Base-by-base conservation (phyloP, 2,797 vertebrate genomes). In the Bryconaethiops microstoma region DNA sequence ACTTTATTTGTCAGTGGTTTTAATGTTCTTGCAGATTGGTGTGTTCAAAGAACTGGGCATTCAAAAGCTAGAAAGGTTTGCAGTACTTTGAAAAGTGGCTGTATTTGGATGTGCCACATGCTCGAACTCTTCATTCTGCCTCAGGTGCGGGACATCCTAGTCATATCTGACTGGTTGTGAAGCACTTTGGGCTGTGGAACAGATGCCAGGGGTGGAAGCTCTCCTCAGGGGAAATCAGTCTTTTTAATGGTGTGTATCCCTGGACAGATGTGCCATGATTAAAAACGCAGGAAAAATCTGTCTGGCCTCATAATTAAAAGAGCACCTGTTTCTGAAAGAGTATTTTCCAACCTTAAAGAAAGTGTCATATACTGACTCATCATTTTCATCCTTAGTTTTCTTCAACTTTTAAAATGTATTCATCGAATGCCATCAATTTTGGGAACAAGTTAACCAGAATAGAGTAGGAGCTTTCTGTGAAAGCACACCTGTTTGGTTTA, bases 141-240 rank as follows among this genome's bases (percentile, higher is more conserved):
- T 74, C 74, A 63, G 80, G 75, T 79, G 82, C 77, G 65, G 70
- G 78, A 69, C 82, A 82, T 85, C 74, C 82, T 73, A 86, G 87
- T 89, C 83, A 81, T 25, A 10, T 85, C 80, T 79, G 82, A 85
- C 76, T 88, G 82, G 85, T 57, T 59, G 79, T 85, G 83, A 83
- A 88, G 75, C 80, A 77, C 85, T 75, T 76, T 76, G 80, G 79
- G 86, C 82, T 87, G 83, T 83, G 86, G 80, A 84, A 84, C 91
- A 92, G 91, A 90, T 92, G 91, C 86, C 90, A 88, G 79, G 84
- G 82, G 86, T 82, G 35, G 87, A 74, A 84, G 87, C 81, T 85
- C 87, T 90, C 84, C 92, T 90, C 86, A 50, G 82, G 91, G 90
- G 92, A 94, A 93, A 94, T 93, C 89, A 90, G 86, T 80, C 86